phyloP scores from a whole-genome alignment of 2,113 vertebrate genomes.

The Menura novaehollandiae region DNA sequence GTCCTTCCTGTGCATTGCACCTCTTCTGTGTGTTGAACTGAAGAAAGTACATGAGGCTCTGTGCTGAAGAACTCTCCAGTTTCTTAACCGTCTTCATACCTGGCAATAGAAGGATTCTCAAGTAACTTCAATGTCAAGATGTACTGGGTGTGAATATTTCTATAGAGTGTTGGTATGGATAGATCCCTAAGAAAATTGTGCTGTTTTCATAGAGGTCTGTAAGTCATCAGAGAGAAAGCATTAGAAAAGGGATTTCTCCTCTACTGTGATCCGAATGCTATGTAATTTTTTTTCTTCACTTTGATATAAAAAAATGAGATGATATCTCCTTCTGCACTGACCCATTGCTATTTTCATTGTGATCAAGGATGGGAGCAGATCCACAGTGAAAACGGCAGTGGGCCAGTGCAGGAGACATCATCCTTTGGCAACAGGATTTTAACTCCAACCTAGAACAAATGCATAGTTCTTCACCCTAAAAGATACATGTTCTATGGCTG shows the following conservation, averaged over 20 bases:
- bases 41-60: background rate
- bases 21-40: background rate
- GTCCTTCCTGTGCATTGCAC: fast-evolving
- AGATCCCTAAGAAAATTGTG: background rate
- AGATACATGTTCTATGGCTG: background rate
- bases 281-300: background rate
- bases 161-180: background rate
- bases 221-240: background rate
- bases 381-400: background rate
- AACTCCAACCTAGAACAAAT: background rate
- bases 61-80: background rate
- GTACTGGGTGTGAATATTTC: background rate
- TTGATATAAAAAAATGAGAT: background rate
- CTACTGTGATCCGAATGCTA: background rate
- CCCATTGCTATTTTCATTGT: background rate
- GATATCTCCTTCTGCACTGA: background rate
- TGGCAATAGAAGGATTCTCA: background rate
- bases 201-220: background rate
- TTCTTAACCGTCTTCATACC: background rate
- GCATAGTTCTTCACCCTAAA: background rate
- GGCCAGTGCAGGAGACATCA: background rate
- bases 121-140: background rate
- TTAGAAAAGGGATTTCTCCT: background rate
- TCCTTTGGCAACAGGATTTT: background rate
- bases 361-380: background rate